These are phyloP conservation scores for Erethizon dorsatum DNA, from an alignment of 2,797 vertebrate species.

Conservation along the genomic window DNA sequence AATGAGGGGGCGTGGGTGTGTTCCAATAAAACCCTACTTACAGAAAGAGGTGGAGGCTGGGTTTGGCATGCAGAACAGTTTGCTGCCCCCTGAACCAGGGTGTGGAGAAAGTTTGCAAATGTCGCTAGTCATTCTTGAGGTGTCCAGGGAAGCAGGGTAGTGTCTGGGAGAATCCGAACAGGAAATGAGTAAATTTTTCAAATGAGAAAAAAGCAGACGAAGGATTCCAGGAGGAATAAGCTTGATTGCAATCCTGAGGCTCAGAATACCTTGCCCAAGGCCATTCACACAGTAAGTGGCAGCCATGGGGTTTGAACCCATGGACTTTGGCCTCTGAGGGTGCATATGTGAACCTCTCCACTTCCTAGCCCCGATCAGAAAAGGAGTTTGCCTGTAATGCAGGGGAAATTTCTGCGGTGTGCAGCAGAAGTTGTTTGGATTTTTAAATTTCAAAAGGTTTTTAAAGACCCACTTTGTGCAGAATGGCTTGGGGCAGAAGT, in stretches of 20 bases:
- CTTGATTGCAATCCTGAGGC: not conserved
- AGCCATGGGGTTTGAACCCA: not conserved
- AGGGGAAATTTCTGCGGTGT: not conserved
- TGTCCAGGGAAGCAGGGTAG: not conserved
- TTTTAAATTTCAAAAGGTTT: slow-evolving; percentile 27
- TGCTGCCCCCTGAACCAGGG: not conserved
- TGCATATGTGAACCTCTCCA: not conserved
- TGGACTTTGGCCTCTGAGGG: not conserved
- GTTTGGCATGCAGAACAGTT: not conserved
- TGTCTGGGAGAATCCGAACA: not conserved
- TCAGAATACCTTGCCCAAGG: slow-evolving; percentile 16
- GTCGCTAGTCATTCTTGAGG: not conserved
- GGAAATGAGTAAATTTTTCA: slow-evolving; percentile 55
- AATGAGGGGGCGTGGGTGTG: not conserved
- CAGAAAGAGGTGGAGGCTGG: not conserved
- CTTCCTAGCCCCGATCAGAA: not conserved
- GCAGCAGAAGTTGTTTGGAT: not conserved
- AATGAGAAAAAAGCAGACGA: slow-evolving; percentile 31
- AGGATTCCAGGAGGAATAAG: not conserved
- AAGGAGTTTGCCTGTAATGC: too few relatives aligned
- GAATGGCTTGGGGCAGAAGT: not conserved
- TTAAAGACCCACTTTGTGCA: slow-evolving; percentile 3
- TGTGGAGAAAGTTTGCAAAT: not conserved
- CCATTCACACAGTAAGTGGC: not conserved
- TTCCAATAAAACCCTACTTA: slow-evolving; percentile 58